Conservation (phyloP, 2,888 invertebrate species). For the Xestobium rufovillosum region DNA sequence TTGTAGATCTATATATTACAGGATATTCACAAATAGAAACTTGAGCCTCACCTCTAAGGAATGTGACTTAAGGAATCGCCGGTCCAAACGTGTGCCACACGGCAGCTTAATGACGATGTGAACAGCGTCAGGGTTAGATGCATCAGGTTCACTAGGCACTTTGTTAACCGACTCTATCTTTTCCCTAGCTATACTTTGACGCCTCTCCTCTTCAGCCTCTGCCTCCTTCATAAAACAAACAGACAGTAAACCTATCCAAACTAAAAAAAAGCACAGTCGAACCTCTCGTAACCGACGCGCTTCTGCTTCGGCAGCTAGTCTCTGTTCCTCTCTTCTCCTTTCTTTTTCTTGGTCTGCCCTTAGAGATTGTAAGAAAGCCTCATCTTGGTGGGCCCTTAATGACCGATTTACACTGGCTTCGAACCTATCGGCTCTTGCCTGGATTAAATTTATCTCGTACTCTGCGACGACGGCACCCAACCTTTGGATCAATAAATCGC, state of each 20-base stretch:
- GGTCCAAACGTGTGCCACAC: slow-evolving; percentile 77
- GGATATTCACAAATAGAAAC: too few relatives aligned
- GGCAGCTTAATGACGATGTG: slow-evolving; percentile 88
- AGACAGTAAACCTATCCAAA: slow-evolving; percentile 21
- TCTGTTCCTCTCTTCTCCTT: slow-evolving; percentile 56
- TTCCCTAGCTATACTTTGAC: slow-evolving; percentile 53
- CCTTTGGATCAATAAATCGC: slow-evolving; percentile 62
- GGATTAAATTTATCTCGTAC: slow-evolving; percentile 80
- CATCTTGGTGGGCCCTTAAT: slow-evolving; percentile 84
- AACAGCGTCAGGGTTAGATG: slow-evolving; percentile 62
- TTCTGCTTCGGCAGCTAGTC: slow-evolving; percentile 47
- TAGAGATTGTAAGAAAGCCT: slow-evolving; percentile 86
- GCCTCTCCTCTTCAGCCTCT: slow-evolving; percentile 44
- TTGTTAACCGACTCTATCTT: slow-evolving; percentile 58
- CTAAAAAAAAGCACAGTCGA: slow-evolving; percentile 8
- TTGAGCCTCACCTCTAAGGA: slow-evolving; percentile 83
- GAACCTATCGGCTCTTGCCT: slow-evolving; percentile 81
- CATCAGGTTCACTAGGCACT: slow-evolving; percentile 70
- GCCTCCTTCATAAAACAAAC: slow-evolving; percentile 33
- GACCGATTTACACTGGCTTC: slow-evolving; percentile 81
- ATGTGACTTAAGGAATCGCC: slow-evolving; percentile 74
- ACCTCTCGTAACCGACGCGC: slow-evolving; percentile 40
- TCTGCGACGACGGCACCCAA: slow-evolving; percentile 71
- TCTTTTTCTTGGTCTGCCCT: slow-evolving; percentile 94
- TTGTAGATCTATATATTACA: too few relatives aligned